Base-by-base conservation (phyloP, 1,140 invertebrate species). In the Globodera rostochiensis region DNA sequence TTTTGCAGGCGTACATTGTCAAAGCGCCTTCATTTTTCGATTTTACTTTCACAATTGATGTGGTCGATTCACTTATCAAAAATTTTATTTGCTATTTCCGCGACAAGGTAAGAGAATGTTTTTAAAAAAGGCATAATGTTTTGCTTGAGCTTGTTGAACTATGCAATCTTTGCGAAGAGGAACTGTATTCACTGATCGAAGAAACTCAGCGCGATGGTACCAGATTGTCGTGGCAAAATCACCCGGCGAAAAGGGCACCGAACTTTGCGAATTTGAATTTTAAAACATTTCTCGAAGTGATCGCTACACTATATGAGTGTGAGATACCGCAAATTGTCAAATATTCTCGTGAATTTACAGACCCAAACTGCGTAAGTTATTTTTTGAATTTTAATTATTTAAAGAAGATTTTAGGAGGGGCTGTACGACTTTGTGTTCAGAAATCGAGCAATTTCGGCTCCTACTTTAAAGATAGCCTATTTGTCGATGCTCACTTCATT, bases 21-120 rank as follows among this genome's bases (percentile, higher is more conserved):
- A 57, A 66, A 21, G 53, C 66, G 45, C 80, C 74, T 25, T 60
- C 50, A 15, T 81, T 81, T 76, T 69, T 47, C n/a, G 64, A 74
- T 4, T 79, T 74, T 70, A 19, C 50, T 67, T 81, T 81, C 25
- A 46, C 73, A 53, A 66, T 81, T 36, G 80, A 81, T n/a, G 70
- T 81, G 13, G 49, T 81, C 46, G 80, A 81, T 53, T 80, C 77
- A 45, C 49, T 81, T 7, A 46, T 81, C 9, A 81, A 81, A 46
- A 81, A 81, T 69, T 81, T 81, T 36, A 79, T 81, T 19, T 79
- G 80, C 57, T 81, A 81, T 77, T 81, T 81, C 75, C 74, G 70
- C 9, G 66, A 76, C 50, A 81, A 81, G 73, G 80, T 76, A 47
- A 25, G 13, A 45, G 19, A 47, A 77, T 7, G 71, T 36, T 79